Base-by-base conservation (phyloP, 53 echinoderm and acorn worm species). In the Henricia sp. region DNA sequence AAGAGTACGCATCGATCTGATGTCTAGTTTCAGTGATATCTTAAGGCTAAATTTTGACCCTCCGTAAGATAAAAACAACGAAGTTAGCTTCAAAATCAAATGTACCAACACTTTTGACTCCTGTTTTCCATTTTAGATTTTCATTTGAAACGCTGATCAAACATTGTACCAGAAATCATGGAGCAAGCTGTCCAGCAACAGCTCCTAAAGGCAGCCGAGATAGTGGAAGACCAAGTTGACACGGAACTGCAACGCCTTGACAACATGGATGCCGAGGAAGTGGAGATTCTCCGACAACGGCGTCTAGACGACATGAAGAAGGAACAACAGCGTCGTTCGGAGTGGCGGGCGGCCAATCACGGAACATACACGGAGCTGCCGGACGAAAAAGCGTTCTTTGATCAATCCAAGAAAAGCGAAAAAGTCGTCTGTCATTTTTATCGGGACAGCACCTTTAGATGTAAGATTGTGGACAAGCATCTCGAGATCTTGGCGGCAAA, bases 361-460 rank as follows among this genome's bases (percentile, higher is more conserved):
- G 97, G 97, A 3, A 66, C 71, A n/a, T 97, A 97, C 89, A 84
- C 75, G 35, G 97, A 97, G 73, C 71, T 97, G 3, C 97, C 97
- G 1, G 97, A 77, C 19, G 94, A 97, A 74, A 97, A 94, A 70
- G 94, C 94, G 51, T 97, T 97, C 91, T 97, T 97, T 64, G 85
- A 72, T 21, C 94, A 97, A 66, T 92, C 92, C 66, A 97, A 97
- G 88, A 97, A 97, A 84, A 97, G 97, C 73, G 87, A 85, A 27
- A 89, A 86, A 26, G 92, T 94, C 13, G 88, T 97, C 25, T 94
- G 94, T 56, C 97, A 97, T 65, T 97, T 97, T 65, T 97, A 92
- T 74, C 90, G 94, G 42, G 94, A 93, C 37, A 92, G 97, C 78
- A 84, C 97, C 52, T 85, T 90, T 34, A 80, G 97, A 14, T 97